phyloP scores from a whole-genome alignment of 2,113 vertebrate species.

The Chascanopsetta lugubris region DNA sequence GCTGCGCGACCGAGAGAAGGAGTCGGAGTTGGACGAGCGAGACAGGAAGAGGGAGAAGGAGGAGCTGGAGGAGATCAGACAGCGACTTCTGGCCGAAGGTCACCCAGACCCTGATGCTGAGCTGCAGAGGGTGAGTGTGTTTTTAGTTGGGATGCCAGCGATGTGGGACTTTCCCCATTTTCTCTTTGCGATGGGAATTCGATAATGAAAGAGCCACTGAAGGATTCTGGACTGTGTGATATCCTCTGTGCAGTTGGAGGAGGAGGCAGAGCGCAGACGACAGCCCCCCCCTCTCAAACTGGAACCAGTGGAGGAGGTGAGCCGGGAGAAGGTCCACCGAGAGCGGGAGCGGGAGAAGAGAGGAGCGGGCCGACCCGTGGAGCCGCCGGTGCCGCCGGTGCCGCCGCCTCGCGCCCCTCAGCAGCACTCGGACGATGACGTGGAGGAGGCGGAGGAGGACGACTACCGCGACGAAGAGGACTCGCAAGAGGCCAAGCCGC shows the following conservation, averaged over 20 bases:
- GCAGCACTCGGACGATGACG: slow-evolving; percentile 84
- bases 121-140: slow-evolving; percentile 88
- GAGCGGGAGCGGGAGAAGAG: slow-evolving; percentile 81
- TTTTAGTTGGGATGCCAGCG: too few relatives aligned
- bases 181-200: too few relatives aligned
- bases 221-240: background rate
- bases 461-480: slow-evolving; percentile 88
- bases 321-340: slow-evolving; percentile 76
- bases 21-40: slow-evolving; percentile 94
- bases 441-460: slow-evolving; percentile 89
- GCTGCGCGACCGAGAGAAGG: slow-evolving; percentile 95
- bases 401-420: slow-evolving; percentile 79
- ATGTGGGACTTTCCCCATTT: background rate
- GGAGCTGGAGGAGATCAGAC: slow-evolving; percentile 95
- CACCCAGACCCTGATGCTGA: slow-evolving; percentile 98
- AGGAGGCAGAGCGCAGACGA: slow-evolving; percentile 93
- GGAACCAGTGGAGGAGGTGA: slow-evolving; percentile 88
- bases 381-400: slow-evolving; percentile 64
- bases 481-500: slow-evolving; percentile 90
- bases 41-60: slow-evolving; percentile 97
- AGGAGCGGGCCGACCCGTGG: slow-evolving; percentile 69
- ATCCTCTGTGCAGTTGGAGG: slow-evolving; percentile 88
- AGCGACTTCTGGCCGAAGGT: slow-evolving; percentile 95
- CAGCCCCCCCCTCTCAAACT: slow-evolving; percentile 94
- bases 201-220: too few relatives aligned